Conservation (phyloP, 2,888 invertebrate genomes). For the Arrhopalites spinosus region DNA sequence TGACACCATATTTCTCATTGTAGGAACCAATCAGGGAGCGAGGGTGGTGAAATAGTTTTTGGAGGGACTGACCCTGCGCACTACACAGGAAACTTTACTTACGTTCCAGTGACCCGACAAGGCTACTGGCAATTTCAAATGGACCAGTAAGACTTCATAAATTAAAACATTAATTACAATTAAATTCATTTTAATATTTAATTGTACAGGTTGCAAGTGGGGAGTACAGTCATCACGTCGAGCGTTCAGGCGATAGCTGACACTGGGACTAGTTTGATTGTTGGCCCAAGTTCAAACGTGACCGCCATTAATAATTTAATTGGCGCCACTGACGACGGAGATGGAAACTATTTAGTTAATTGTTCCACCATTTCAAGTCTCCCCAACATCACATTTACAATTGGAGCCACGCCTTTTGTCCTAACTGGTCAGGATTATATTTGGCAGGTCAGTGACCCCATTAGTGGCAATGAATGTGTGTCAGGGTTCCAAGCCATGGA, state of each 20-base stretch:
- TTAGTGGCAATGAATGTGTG: neutral
- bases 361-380: neutral
- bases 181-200: too few species aligned
- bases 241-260: neutral
- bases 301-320: neutral
- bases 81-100: conserved; percentile 5
- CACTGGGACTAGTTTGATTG: conserved; percentile 14
- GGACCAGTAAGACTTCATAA: neutral
- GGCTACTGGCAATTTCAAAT: conserved; percentile 14
- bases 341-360: neutral
- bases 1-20: too few species aligned
- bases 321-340: neutral
- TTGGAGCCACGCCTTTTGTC: neutral
- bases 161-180: too few species aligned
- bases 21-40: neutral
- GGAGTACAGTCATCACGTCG: too few species aligned
- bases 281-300: neutral
- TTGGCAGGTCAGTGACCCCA: neutral
- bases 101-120: conserved; percentile 1
- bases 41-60: neutral
- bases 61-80: neutral
- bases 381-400: neutral
- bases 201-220: too few species aligned
- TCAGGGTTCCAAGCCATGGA: neutral
- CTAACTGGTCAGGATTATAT: neutral